A percentile compares a stretch with the other conserved stretches of the same genome.
Evolutionary conservation across 2,888 invertebrate genomes (phyloP).

Genomic region (Branchipolynoe longqiensis): DNA sequence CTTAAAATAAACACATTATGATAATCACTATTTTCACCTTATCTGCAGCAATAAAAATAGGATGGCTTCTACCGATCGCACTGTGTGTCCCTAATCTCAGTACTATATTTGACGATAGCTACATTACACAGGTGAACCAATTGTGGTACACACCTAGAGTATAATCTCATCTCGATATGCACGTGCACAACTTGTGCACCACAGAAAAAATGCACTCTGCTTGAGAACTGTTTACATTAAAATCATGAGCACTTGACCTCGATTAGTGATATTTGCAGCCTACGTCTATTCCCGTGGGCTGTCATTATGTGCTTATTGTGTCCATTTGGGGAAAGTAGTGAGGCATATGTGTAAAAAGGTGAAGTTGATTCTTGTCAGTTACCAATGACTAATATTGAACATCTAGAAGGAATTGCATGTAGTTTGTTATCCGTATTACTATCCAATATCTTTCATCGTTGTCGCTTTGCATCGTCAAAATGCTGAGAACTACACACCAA

Average conservation of each 20-base stretch:
- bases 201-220: too few species aligned
- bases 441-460: slow-evolving; percentile 19
- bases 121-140: slow-evolving; percentile 5
- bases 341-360: too few species aligned
- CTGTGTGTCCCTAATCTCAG: neutral
- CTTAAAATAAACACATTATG: slow-evolving; percentile 31
- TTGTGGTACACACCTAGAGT: slow-evolving; percentile 1
- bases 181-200: too few species aligned
- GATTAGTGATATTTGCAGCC: too few species aligned
- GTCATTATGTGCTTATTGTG: too few species aligned
- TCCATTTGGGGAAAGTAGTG: too few species aligned
- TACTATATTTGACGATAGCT: slow-evolving; percentile 7
- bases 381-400: slow-evolving; percentile 27
- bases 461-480: slow-evolving; percentile 43
- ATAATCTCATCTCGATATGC: neutral
- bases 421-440: slow-evolving; percentile 9
- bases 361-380: slow-evolving; percentile 29
- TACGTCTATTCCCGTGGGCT: too few species aligned
- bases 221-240: too few species aligned
- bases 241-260: too few species aligned
- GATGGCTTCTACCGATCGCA: slow-evolving; percentile 41
- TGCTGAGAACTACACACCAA: slow-evolving; percentile 54
- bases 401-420: neutral
- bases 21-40: neutral
- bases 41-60: slow-evolving; percentile 20